phyloP scores from a whole-genome alignment of 2,888 invertebrate species.

The Watsonalla binaria region DNA sequence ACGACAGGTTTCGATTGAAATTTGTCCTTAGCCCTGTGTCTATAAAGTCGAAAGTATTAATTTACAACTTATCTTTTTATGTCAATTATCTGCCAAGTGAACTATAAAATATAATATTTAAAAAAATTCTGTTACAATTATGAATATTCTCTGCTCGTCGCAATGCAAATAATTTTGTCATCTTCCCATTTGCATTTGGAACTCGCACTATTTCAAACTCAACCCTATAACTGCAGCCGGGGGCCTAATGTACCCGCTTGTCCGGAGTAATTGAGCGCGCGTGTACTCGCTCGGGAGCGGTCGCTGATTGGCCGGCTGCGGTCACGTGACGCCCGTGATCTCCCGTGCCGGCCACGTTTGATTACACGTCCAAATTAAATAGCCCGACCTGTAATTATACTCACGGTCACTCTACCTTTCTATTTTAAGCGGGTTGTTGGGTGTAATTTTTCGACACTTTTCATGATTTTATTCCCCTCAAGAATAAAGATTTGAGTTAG shows the following conservation, averaged over 20 bases:
- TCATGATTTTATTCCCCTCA: too few species aligned
- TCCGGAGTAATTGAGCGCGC: slow-evolving; percentile 25
- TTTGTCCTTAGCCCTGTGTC: too few species aligned
- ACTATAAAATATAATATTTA: too few species aligned
- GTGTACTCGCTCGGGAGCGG: slow-evolving; percentile 27
- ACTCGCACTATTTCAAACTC: neutral
- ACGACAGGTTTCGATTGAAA: too few species aligned
- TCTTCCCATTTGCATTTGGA: neutral
- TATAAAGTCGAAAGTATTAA: too few species aligned
- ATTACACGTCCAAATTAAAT: slow-evolving; percentile 2
- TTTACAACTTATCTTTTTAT: too few species aligned
- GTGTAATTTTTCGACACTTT: neutral
- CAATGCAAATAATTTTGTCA: neutral
- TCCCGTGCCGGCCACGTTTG: neutral
- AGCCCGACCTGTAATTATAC: neutral
- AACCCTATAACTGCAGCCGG: slow-evolving; percentile 13
- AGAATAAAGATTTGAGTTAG: too few species aligned
- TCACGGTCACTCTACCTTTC: neutral
- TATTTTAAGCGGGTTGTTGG: neutral
- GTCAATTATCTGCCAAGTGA: too few species aligned
- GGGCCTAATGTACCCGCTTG: slow-evolving; percentile 8
- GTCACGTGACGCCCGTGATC: slow-evolving; percentile 3
- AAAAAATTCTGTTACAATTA: too few species aligned
- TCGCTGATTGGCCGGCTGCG: slow-evolving; percentile 16
- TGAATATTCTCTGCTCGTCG: too few species aligned